Evolutionary conservation across 1,140 invertebrate species (phyloP).

Genomic region (Eulimnadia texana): DNA sequence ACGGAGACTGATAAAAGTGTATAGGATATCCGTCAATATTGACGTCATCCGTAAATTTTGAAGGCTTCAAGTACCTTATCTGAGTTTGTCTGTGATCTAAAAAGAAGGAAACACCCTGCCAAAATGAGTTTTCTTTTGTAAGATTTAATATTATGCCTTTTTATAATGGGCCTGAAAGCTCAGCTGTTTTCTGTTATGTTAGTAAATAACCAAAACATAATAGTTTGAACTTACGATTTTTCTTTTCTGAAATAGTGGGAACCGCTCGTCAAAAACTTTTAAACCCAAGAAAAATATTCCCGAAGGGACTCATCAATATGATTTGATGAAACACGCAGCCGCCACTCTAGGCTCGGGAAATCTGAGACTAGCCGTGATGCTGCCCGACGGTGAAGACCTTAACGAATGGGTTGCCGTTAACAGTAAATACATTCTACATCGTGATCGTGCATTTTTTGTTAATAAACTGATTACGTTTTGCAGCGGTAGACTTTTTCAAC

Average conservation of each 20-base stretch:
- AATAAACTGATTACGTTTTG: conserved; percentile 26
- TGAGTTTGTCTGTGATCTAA: not conserved
- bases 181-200: conserved; percentile 5
- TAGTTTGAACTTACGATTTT: not conserved
- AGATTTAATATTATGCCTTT: conserved; percentile 13
- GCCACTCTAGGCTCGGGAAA: conserved; percentile 96
- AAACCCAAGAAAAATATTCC: conserved; percentile 99
- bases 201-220: not conserved
- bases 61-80: not conserved
- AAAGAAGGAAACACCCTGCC: not conserved
- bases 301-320: conserved; percentile 97
- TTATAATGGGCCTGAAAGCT: not conserved
- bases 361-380: conserved; percentile 81
- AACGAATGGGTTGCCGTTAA: conserved; percentile 99
- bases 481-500: conserved; percentile 98
- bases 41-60: not conserved
- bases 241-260: conserved; percentile 41
- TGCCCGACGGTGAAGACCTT: conserved; percentile 96
- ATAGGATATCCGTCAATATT: conserved; percentile 2
- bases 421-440: conserved; percentile 48
- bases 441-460: not conserved
- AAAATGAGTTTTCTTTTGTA: conserved; percentile 26
- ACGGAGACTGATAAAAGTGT: not conserved
- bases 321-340: conserved; percentile 97
- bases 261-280: conserved; percentile 88